Evolutionary conservation across 2,888 invertebrate genomes (phyloP), one percentile per base, ranked within the genome.

Genomic region (Morinoia aosen): DNA sequence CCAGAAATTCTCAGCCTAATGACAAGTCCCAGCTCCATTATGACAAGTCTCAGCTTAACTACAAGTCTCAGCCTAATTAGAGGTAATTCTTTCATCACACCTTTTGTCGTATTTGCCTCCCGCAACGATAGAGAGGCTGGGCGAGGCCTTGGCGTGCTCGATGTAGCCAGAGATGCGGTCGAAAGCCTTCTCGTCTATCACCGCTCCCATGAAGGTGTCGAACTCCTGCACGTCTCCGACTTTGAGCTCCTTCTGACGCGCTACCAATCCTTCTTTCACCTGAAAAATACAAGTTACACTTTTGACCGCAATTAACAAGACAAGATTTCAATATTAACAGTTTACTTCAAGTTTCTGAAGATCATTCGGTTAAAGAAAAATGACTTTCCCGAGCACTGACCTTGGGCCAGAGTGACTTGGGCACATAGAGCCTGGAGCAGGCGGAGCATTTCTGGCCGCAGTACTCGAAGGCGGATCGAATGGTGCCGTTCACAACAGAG

Each of bases 381-480:
- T 64, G 12, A 5, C 25, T 64, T 64, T 25, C 64, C 25, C 25
- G 7, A 19, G 25, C 33, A 8, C 76, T 90, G 97, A 98, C 98
- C 97, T 98, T 97, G 58, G 98, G 97, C 98, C 99, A 99, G 95
- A 99, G 97, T 7, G 99, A 99, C 97, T 98, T 98, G 0, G 99
- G 99, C 95, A 99, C 98, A 97, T 99, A 99, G 98, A 99, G 98
- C 97, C 99, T 98, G n/a, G 99, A 99, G 97, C 99, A 99, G 0
- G 99, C 99, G 3, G 99, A 99, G 97, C 99, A 99, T 97, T 99
- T 99, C 97, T 99, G 99, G 1, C 99, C 99, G 97, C 98, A 98
- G 97, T 98, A 99, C 97, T 99, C 99, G 97, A 99, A 99, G 2
- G 99, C 98, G 93, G 99, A 98, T 96, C 98, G 98, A 96, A 99